These are phyloP conservation scores for Thryonomys swinderianus DNA, from an alignment of 2,113 vertebrate genomes.

Conservation along the genomic window DNA sequence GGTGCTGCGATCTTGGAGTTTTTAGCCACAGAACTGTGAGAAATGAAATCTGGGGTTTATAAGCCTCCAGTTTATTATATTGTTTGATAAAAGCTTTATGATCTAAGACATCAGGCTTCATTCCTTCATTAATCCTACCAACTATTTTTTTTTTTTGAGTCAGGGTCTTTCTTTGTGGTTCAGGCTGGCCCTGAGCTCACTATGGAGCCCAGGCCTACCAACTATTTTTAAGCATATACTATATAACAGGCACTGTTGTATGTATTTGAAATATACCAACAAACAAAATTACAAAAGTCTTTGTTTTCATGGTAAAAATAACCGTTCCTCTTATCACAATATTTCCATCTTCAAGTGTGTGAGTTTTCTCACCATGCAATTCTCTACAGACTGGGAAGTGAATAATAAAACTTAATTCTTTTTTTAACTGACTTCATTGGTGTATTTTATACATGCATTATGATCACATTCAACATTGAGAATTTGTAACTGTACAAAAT, in stretches of 20 bases:
- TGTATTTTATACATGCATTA: no score
- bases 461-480: no score
- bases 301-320: background rate
- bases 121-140: background rate
- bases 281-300: background rate
- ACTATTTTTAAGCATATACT: background rate
- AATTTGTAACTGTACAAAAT: no score
- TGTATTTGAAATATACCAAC: background rate
- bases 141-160: no score
- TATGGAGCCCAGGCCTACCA: no score
- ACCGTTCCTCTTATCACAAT: background rate
- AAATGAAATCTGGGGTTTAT: background rate
- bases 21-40: background rate
- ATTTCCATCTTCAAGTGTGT: background rate
- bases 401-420: background rate
- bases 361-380: background rate
- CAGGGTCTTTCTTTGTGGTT: no score
- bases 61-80: background rate
- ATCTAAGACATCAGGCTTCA: background rate
- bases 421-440: background rate
- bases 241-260: background rate
- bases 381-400: background rate
- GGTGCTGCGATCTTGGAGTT: background rate
- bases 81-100: background rate
- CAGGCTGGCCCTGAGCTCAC: no score